Conservation (phyloP, 2,888 invertebrate genomes). For the Rotaria macrura region DNA sequence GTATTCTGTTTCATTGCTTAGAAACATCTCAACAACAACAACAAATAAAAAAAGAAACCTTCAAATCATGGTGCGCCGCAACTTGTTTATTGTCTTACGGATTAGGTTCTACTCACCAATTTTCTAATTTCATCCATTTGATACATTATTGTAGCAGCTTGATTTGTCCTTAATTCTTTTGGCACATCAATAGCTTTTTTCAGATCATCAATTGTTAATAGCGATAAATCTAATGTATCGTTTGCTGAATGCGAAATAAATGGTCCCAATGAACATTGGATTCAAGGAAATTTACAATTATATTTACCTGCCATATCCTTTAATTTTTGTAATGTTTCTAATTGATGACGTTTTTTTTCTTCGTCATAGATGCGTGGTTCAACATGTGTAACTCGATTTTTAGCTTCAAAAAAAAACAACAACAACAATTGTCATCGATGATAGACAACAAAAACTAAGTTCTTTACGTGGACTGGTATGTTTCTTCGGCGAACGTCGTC, state of each 20-base stretch:
- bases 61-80: too few species aligned
- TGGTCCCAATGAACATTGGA: too few species aligned
- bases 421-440: not conserved
- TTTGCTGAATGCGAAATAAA: not conserved
- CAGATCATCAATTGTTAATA: constrained; percentile 10
- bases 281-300: not conserved
- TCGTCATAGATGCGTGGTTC: not conserved
- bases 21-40: too few species aligned
- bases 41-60: too few species aligned
- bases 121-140: constrained; percentile 25
- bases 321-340: not conserved
- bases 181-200: constrained; percentile 27
- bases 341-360: not conserved
- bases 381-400: not conserved
- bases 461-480: not conserved
- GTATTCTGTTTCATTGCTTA: too few species aligned
- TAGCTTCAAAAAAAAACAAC: not conserved
- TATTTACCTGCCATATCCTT: not conserved
- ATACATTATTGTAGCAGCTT: not conserved
- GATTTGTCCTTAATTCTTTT: constrained; percentile 26
- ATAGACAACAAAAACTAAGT: not conserved
- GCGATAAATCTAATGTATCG: not conserved
- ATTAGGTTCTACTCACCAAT: not conserved
- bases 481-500: not conserved
- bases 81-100: too few species aligned